Evolutionary conservation across 2,113 vertebrate genomes (phyloP).

Genomic region (Odontophorus gujanensis): DNA sequence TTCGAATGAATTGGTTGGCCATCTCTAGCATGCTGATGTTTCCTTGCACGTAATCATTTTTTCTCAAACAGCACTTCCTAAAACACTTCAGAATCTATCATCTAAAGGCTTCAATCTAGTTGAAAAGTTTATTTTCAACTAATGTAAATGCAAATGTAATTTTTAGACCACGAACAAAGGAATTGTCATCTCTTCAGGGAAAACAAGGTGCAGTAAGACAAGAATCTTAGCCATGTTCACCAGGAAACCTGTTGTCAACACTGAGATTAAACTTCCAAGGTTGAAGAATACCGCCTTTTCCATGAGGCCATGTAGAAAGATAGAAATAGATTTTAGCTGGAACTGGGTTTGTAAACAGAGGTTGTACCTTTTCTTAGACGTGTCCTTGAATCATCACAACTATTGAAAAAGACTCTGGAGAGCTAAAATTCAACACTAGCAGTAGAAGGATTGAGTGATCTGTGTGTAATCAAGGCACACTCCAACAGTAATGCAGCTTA

Average conservation of each 20-base stretch:
- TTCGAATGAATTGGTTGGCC: neutral
- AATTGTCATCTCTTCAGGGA: neutral
- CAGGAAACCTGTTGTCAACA: neutral
- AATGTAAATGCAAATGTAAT: neutral
- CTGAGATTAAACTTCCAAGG: neutral
- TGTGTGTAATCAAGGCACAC: conserved; percentile 20
- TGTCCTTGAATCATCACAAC: neutral
- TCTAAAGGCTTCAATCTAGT: neutral
- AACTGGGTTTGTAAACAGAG: neutral
- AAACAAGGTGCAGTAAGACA: neutral
- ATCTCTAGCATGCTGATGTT: neutral
- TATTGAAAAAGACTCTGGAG: neutral
- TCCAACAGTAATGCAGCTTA: conserved; percentile 24
- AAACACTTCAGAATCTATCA: conserved; percentile 10
- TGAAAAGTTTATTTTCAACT: conserved; percentile 19
- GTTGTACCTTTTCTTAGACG: neutral
- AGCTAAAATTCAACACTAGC: neutral
- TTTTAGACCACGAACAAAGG: conserved; percentile 13
- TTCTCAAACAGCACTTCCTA: neutral
- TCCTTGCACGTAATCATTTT: neutral
- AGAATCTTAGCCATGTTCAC: neutral
- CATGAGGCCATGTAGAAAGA: neutral
- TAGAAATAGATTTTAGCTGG: neutral
- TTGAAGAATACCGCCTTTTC: neutral
- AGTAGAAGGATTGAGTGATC: neutral